A percentile compares a stretch with the other conserved stretches of the same genome.
These are phyloP conservation scores for Aradophagus sp. DNA, from an alignment of 1,140 invertebrate genomes.

Conservation along the genomic window DNA sequence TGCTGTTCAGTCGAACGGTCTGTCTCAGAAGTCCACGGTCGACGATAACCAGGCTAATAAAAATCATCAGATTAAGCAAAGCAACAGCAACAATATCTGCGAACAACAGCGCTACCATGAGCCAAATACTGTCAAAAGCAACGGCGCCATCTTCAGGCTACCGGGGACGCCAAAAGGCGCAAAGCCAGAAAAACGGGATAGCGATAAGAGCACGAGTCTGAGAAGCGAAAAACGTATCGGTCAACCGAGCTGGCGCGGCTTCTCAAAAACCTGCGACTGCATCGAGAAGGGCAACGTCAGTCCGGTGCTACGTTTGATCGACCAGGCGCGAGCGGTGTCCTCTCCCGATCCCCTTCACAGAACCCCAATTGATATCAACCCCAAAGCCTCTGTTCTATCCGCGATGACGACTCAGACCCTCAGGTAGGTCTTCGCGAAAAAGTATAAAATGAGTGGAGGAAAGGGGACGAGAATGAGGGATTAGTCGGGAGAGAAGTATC, in stretches of 20 bases:
- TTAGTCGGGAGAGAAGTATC: no score
- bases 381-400: constrained; percentile 68
- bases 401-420: constrained; percentile 67
- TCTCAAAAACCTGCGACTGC: constrained; percentile 72
- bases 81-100: constrained; percentile 20
- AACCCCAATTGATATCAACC: constrained; percentile 66
- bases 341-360: constrained; percentile 76
- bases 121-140: constrained; percentile 26
- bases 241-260: constrained; percentile 65
- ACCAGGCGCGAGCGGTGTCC: constrained; percentile 74
- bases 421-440: constrained; percentile 67
- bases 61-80: constrained; percentile 6
- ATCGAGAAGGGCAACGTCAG: constrained; percentile 69
- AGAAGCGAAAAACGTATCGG: constrained; percentile 58
- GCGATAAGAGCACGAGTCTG: constrained; percentile 44
- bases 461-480: constrained; percentile 1
- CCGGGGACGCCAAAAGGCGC: constrained; percentile 59
- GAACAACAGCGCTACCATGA: constrained; percentile 1
- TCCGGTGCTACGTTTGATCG: constrained; percentile 65
- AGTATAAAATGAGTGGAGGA: not conserved
- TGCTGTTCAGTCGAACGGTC: constrained; percentile 53
- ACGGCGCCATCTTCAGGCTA: constrained; percentile 60
- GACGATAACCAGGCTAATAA: constrained; percentile 19
- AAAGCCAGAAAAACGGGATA: constrained; percentile 26
- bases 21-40: constrained; percentile 23